Conservation (phyloP, 2,888 invertebrate genomes). For the Pyralis farinalis region DNA sequence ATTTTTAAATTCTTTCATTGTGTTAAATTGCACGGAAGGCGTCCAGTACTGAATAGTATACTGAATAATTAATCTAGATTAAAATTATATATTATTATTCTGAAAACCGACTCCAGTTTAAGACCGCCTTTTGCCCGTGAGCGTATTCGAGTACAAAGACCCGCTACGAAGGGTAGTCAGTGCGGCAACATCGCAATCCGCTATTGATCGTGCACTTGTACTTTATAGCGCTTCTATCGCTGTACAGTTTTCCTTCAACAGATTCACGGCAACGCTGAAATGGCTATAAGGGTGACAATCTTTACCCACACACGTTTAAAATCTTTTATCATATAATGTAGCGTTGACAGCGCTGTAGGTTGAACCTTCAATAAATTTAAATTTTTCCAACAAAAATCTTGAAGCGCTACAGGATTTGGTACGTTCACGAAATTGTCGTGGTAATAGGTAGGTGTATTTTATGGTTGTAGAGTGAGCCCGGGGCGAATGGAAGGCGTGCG, state of each 20-base stretch:
- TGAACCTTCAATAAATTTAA: too few species aligned
- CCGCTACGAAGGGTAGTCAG: constrained; percentile 41
- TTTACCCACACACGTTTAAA: constrained; percentile 14
- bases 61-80: too few species aligned
- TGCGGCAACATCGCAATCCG: constrained; percentile 54
- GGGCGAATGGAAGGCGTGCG: constrained; percentile 32
- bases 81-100: too few species aligned
- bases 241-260: constrained; percentile 13
- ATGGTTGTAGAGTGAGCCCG: constrained; percentile 20
- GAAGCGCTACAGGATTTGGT: constrained; percentile 18
- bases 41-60: too few species aligned
- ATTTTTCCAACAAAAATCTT: neutral
- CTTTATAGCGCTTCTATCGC: constrained; percentile 38
- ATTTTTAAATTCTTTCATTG: too few species aligned
- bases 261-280: constrained; percentile 19
- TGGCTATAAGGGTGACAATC: constrained; percentile 15
- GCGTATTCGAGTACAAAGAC: constrained; percentile 57
- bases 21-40: too few species aligned
- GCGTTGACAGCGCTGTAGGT: constrained; percentile 3
- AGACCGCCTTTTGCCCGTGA: constrained; percentile 40
- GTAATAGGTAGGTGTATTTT: neutral
- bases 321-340: neutral
- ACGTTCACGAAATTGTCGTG: constrained; percentile 8
- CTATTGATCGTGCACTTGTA: constrained; percentile 51
- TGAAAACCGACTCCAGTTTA: constrained; percentile 31